Conservation (phyloP, 2,888 invertebrate genomes). For the Oscheius onirici region DNA sequence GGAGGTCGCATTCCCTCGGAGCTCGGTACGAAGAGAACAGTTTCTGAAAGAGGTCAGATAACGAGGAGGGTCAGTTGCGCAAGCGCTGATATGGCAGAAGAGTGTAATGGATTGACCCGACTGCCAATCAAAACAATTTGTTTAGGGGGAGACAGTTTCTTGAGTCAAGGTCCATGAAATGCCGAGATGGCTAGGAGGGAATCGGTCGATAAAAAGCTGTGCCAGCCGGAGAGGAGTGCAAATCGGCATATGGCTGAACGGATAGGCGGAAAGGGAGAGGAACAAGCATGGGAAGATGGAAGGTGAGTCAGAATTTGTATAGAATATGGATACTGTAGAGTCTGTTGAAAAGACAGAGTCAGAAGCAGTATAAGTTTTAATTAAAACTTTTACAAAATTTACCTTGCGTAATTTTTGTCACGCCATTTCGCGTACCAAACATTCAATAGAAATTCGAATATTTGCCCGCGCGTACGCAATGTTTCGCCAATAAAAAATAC, state of each 20-base stretch:
- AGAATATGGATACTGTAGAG: background rate
- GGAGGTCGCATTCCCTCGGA: slow-evolving; percentile 53
- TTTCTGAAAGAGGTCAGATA: slow-evolving; percentile 37
- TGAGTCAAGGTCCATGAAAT: no score
- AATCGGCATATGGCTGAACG: slow-evolving; percentile 21
- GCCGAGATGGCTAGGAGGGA: background rate
- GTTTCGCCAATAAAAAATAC: no score
- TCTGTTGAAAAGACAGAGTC: no score
- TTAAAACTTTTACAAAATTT: no score
- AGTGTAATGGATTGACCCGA: slow-evolving; percentile 1
- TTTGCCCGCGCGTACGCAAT: no score
- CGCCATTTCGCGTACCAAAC: no score
- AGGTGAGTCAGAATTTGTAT: background rate
- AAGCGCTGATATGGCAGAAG: background rate
- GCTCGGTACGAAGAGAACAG: slow-evolving; percentile 35
- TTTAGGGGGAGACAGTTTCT: slow-evolving; percentile 5
- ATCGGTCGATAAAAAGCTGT: slow-evolving; percentile 24
- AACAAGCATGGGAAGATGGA: background rate
- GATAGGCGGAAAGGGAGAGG: background rate
- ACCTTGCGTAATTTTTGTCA: no score
- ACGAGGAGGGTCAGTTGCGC: slow-evolving; percentile 1
- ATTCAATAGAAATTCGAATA: no score
- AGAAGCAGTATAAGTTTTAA: no score
- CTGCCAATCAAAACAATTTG: slow-evolving; percentile 19
- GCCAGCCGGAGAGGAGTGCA: slow-evolving; percentile 1